phyloP scores from a whole-genome alignment of 2,113 vertebrate species.

The Todiramphus chloris region DNA sequence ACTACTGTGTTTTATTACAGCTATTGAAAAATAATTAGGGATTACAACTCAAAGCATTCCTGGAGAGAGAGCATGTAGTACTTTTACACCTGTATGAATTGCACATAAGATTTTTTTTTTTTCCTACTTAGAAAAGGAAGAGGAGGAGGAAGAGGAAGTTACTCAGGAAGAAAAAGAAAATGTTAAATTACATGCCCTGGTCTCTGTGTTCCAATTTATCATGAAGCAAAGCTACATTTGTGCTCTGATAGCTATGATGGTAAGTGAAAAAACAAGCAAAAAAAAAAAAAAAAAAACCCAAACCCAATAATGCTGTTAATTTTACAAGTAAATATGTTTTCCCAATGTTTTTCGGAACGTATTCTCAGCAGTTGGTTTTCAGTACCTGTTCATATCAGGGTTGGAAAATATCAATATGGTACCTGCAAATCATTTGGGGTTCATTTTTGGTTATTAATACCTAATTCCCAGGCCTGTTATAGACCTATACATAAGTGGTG shows the following conservation, averaged over 20 bases:
- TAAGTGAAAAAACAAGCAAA: conserved; percentile 74
- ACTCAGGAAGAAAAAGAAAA: conserved; percentile 74
- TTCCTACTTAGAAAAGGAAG: conserved; percentile 77
- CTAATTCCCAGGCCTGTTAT: not conserved
- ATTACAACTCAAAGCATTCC: not conserved
- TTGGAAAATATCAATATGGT: not conserved
- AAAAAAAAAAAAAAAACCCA: not conserved
- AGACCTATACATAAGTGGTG: not conserved
- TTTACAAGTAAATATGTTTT: not conserved
- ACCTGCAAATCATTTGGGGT: not conserved
- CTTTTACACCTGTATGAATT: not conserved
- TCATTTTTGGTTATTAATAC: not conserved
- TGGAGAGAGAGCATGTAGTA: not conserved
- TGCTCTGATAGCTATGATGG: conserved; percentile 99
- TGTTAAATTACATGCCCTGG: conserved; percentile 80
- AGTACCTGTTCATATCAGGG: not conserved
- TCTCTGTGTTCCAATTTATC: conserved; percentile 91
- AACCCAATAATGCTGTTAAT: not conserved
- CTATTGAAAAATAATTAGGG: not conserved
- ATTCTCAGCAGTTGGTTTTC: not conserved
- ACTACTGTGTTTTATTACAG: not conserved
- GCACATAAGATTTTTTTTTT: conserved; percentile 18
- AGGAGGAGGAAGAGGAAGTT: conserved; percentile 64
- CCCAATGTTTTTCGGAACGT: not conserved
- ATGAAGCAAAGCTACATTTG: conserved; percentile 99